Evolutionary conservation across 2,113 vertebrate genomes (phyloP).

Genomic region (Leptodactylus fuscus): DNA sequence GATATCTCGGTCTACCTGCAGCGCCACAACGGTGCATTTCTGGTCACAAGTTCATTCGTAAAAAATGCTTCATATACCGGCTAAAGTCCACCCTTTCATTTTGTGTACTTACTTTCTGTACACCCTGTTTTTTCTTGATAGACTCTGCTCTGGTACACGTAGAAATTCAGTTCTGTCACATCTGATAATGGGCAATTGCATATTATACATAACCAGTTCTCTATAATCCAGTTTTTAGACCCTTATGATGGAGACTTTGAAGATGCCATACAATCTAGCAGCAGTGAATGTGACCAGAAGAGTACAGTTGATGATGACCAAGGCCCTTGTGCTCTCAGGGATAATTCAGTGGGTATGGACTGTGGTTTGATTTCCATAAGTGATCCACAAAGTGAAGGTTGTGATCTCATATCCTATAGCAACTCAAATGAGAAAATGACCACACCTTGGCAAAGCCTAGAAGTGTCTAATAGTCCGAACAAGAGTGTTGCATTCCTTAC

Average conservation of each 20-base stretch:
- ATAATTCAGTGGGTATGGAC: background rate
- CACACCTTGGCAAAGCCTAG: no score
- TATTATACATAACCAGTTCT: background rate
- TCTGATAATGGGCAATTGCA: background rate
- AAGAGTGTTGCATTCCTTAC: no score
- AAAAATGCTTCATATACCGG: no score
- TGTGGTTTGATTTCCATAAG: background rate
- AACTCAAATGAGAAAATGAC: fast-evolving
- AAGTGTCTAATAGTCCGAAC: background rate
- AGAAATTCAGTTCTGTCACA: background rate
- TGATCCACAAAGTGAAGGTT: background rate
- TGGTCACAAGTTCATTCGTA: no score
- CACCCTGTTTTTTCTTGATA: no score
- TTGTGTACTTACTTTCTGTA: no score
- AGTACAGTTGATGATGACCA: background rate
- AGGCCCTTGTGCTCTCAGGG: background rate
- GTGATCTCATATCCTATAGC: background rate
- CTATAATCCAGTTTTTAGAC: constrained; percentile 77
- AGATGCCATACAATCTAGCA: constrained; percentile 63
- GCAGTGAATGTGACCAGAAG: constrained; percentile 51
- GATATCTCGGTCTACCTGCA: no score
- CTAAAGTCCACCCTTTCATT: no score
- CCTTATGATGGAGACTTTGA: constrained; percentile 85
- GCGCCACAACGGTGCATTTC: no score
- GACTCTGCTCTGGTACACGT: no score